A percentile compares a stretch with the other conserved stretches of the same genome.
phyloP scores from a whole-genome alignment of 2,888 invertebrate genomes.

The Mactromeris polynyma region DNA sequence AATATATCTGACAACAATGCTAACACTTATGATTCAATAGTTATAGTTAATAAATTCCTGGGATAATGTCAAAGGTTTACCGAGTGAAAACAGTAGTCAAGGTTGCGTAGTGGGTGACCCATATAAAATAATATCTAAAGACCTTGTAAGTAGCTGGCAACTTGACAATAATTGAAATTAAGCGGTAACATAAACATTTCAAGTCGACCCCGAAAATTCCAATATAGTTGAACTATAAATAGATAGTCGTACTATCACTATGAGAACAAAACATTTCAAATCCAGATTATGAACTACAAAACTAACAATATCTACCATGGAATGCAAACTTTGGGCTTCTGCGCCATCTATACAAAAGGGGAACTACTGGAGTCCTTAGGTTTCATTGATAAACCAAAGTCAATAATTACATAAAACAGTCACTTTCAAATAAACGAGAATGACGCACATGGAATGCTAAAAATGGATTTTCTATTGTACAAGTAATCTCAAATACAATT shows the following conservation, averaged over 20 bases:
- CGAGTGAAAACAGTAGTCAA: too few species aligned
- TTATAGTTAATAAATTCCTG: too few species aligned
- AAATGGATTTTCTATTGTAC: neutral
- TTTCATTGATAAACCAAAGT: neutral
- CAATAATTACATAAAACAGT: constrained; percentile 9
- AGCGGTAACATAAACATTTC: neutral
- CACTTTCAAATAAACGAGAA: neutral
- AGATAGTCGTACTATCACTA: neutral
- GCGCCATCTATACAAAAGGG: neutral
- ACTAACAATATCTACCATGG: neutral
- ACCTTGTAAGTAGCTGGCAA: neutral
- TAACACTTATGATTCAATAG: too few species aligned
- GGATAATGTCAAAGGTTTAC: too few species aligned
- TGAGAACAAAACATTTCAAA: neutral
- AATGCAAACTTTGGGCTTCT: neutral
- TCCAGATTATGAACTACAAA: neutral
- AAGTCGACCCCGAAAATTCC: neutral
- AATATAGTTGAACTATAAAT: neutral
- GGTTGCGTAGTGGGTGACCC: too few species aligned
- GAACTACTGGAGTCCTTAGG: neutral
- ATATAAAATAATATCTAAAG: too few species aligned
- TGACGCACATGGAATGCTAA: neutral
- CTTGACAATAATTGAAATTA: neutral
- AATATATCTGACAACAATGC: too few species aligned
- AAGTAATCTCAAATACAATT: neutral